A percentile compares a stretch with the other conserved stretches of the same genome.
Conservation (phyloP, 1,140 invertebrate species). For the Tenebrio molitor region DNA sequence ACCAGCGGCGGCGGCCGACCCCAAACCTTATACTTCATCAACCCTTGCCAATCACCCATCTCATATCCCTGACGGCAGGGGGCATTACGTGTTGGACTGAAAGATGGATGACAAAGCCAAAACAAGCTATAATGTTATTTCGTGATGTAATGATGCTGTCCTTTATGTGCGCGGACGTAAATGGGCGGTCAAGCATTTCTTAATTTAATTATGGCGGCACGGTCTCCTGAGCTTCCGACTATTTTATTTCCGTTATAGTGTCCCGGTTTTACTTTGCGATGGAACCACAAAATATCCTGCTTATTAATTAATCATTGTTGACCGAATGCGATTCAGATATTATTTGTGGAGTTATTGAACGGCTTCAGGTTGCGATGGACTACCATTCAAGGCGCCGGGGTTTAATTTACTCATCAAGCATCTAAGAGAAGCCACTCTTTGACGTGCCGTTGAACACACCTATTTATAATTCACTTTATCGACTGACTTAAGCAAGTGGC, state of each 20-base stretch:
- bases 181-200: slow-evolving; percentile 40
- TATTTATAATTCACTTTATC: slow-evolving; percentile 3
- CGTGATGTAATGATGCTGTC: slow-evolving; percentile 24
- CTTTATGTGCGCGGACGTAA: slow-evolving; percentile 24
- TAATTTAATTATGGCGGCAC: slow-evolving; percentile 35
- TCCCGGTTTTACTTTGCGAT: not conserved
- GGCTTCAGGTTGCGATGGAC: not conserved
- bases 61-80: slow-evolving; percentile 41
- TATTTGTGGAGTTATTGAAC: not conserved
- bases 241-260: slow-evolving; percentile 29
- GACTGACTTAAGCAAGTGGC: not conserved
- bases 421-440: not conserved
- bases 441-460: slow-evolving; percentile 14
- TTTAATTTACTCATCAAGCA: slow-evolving; percentile 29
- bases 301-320: slow-evolving; percentile 17
- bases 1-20: not conserved
- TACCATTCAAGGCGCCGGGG: not conserved
- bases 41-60: slow-evolving; percentile 42
- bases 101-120: slow-evolving; percentile 41
- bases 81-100: slow-evolving; percentile 14
- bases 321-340: too few species aligned
- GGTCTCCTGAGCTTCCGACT: slow-evolving; percentile 24
- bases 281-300: not conserved
- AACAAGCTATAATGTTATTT: slow-evolving; percentile 27
- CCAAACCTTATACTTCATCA: slow-evolving; percentile 37